Conservation (phyloP, 2,797 vertebrate genomes). For the Eleutherodactylus coqui region DNA sequence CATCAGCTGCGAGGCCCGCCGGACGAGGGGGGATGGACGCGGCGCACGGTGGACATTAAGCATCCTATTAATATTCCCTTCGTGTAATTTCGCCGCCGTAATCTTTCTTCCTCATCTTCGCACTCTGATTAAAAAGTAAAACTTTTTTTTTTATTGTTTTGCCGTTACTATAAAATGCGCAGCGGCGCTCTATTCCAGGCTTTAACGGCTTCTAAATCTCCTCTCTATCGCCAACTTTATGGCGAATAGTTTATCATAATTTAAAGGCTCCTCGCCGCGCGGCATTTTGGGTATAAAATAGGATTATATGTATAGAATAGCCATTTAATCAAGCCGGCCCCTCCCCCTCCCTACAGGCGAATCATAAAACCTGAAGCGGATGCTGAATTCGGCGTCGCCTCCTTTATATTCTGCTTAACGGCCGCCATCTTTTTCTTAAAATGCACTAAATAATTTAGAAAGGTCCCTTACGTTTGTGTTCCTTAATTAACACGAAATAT, state of each 20-base stretch:
- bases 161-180: slow-evolving; percentile 46
- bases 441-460: slow-evolving; percentile 55
- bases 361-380: neutral
- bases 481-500: slow-evolving; percentile 62
- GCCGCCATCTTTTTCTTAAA: slow-evolving; percentile 46
- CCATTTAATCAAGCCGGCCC: neutral
- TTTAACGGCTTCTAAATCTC: slow-evolving; percentile 33
- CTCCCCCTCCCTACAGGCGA: neutral
- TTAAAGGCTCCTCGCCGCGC: neutral
- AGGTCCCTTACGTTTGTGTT: slow-evolving; percentile 46
- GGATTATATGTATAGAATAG: neutral
- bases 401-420: slow-evolving; percentile 9
- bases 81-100: slow-evolving; percentile 8
- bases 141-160: slow-evolving; percentile 54
- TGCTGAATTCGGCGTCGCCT: neutral
- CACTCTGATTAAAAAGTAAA: slow-evolving; percentile 59
- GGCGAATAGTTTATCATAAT: slow-evolving; percentile 51
- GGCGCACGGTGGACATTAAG: neutral
- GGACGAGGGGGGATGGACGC: neutral
- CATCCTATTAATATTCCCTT: neutral
- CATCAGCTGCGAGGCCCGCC: too few species aligned
- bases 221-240: slow-evolving; percentile 36
- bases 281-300: slow-evolving; percentile 12
- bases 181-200: neutral
- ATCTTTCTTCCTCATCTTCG: slow-evolving; percentile 20